Base-by-base conservation (phyloP, 2,113 vertebrate genomes). In the Hirundichthys speculiger region DNA sequence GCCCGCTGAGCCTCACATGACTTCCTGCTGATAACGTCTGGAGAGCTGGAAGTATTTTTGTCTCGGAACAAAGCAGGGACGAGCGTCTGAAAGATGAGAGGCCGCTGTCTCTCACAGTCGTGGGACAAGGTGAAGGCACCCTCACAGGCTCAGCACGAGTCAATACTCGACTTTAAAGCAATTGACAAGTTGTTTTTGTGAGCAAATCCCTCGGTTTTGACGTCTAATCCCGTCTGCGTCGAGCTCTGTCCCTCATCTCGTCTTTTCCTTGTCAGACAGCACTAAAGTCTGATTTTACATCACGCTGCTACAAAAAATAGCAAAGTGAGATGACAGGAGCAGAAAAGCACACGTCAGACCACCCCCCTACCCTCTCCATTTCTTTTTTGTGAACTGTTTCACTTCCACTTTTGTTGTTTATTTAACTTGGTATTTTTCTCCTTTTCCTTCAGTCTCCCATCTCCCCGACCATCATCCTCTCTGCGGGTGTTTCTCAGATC, bases 131-230 rank as follows among this genome's bases (percentile, higher is more conserved):
- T 70, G 74, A 75, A 54, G 34, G 49, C 46, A 2, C 56, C 73
- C 62, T 65, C 56, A 27, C 56, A 59, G 79, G 75, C 57, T 73
- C 63, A 59, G 64, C 69, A 75, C 73, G 74, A 86, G 84, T 85
- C 79, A 83, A 78, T 86, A 75, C 66, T 21, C 18, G 64, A 77
- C 83, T 88, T 86, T 77, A 86, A 80, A 83, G 82, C 62, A 43
- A 86, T 76, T 83, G 85, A 88, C 75, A 76, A 57, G 84, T 82
- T 82, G 73, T 85, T 84, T 85, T 79, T 73, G 61, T 57, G 63
- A 76, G 69, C 73, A 80, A 77, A 89, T 86, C 87, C 73, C 50
- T 84, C 59, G 70, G 71, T 86, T 83, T 83, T 66, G 70, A 67
- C 67, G n/a, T 66, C 60, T 83, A 83, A 88, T 89, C 85, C 79